Evolutionary conservation across 2,888 invertebrate species (phyloP).

Genomic region (Perizoma affinitatum): DNA sequence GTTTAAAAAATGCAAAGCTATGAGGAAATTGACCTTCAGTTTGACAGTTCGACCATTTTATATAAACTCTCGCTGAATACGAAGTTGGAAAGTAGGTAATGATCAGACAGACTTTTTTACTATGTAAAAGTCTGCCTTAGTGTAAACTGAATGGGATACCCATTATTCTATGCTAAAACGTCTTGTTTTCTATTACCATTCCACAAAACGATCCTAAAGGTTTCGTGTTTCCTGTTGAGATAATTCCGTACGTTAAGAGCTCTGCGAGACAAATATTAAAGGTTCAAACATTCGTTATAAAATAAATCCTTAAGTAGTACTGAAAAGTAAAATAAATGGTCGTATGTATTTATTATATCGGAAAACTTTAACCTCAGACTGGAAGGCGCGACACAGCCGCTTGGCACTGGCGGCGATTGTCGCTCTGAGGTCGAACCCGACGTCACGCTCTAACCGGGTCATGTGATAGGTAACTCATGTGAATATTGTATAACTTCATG

Average conservation of each 20-base stretch:
- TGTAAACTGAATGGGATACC: too few relatives aligned
- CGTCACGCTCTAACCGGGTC: conserved; percentile 72
- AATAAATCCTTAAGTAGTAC: not conserved
- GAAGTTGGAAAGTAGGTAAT: conserved; percentile 5
- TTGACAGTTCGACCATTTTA: not conserved
- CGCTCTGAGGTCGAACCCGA: conserved; percentile 61
- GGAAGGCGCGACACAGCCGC: conserved; percentile 39
- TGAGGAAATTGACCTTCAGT: not conserved
- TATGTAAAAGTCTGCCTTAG: too few relatives aligned
- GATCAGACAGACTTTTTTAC: too few relatives aligned
- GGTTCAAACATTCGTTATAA: too few relatives aligned
- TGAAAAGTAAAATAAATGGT: not conserved
- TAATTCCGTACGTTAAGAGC: too few relatives aligned
- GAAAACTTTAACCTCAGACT: conserved; percentile 27
- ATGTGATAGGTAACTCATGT: conserved; percentile 50
- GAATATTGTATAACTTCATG: conserved; percentile 37
- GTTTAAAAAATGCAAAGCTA: not conserved
- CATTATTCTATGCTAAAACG: too few relatives aligned
- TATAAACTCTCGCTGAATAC: conserved; percentile 1
- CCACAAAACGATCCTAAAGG: too few relatives aligned
- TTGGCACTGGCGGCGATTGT: conserved; percentile 10
- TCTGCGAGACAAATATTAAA: too few relatives aligned
- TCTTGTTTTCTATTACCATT: too few relatives aligned
- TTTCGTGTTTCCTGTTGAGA: too few relatives aligned
- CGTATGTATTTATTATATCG: conserved; percentile 5